Percentiles rank a stretch among this genome's conserved stretches.
phyloP scores from a whole-genome alignment of 2,113 vertebrate species.

The Hiodon tergisus region DNA sequence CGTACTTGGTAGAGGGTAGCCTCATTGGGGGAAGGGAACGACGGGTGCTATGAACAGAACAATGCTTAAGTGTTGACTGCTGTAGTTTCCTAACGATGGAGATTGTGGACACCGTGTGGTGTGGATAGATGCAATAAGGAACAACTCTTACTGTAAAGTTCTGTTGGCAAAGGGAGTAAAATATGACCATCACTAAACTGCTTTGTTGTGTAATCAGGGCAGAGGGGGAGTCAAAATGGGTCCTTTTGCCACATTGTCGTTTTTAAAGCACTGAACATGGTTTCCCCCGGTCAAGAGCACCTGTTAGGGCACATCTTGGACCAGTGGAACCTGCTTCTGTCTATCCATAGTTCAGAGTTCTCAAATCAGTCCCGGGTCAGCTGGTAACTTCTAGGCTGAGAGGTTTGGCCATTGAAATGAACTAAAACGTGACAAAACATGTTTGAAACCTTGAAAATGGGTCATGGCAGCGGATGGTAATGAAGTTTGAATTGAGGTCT shows the following conservation, averaged over 20 bases:
- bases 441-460: too few relatives aligned
- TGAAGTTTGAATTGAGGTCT: too few relatives aligned
- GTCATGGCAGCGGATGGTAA: too few relatives aligned
- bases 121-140: too few relatives aligned
- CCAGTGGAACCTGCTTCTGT: constrained; percentile 39
- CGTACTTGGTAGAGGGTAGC: background rate
- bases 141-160: too few relatives aligned
- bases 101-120: background rate
- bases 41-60: background rate
- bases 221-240: too few relatives aligned
- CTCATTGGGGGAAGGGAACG: background rate
- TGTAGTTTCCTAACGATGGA: background rate
- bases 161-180: too few relatives aligned
- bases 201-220: background rate
- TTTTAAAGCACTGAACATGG: background rate
- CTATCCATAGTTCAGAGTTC: constrained; percentile 13
- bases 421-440: too few relatives aligned
- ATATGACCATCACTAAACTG: too few relatives aligned
- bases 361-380: background rate
- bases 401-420: too few relatives aligned
- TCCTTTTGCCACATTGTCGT: too few relatives aligned
- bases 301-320: constrained; percentile 29
- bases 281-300: constrained; percentile 12
- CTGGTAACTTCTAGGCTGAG: background rate
- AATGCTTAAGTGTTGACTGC: background rate